These are phyloP conservation scores for Argyrosomus regius DNA, from an alignment of 2,797 vertebrate species.

Conservation along the genomic window DNA sequence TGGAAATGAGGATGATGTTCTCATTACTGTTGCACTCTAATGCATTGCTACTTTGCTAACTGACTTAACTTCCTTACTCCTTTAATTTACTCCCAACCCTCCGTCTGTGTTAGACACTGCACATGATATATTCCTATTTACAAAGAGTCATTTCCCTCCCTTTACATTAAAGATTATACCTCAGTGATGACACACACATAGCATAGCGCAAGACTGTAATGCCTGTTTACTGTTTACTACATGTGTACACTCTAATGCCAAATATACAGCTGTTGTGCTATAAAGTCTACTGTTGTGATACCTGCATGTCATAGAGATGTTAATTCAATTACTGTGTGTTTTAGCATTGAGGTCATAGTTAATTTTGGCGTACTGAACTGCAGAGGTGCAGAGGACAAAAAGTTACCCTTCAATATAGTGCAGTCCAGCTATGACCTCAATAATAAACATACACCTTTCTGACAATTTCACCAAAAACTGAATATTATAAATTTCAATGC, in stretches of 20 bases:
- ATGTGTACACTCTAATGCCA: too few relatives aligned
- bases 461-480: too few relatives aligned
- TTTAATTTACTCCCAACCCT: slow-evolving; percentile 5
- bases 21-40: background rate
- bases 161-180: background rate
- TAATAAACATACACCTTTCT: background rate
- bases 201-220: background rate
- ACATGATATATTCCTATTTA: background rate
- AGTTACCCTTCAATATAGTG: background rate
- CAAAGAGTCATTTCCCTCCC: background rate
- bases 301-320: background rate
- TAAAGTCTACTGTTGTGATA: background rate
- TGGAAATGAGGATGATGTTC: slow-evolving; percentile 5
- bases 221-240: too few relatives aligned
- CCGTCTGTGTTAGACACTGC: background rate
- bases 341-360: background rate
- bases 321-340: background rate
- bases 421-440: background rate
- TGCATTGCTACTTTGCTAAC: background rate
- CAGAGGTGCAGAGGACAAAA: too few relatives aligned
- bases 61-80: background rate
- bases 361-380: too few relatives aligned
- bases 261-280: too few relatives aligned
- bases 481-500: background rate
- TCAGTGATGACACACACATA: background rate